A percentile compares a stretch with the other conserved stretches of the same genome.
These are phyloP conservation scores for Manduca sexta DNA, from an alignment of 1,140 invertebrate genomes.

Conservation along the genomic window DNA sequence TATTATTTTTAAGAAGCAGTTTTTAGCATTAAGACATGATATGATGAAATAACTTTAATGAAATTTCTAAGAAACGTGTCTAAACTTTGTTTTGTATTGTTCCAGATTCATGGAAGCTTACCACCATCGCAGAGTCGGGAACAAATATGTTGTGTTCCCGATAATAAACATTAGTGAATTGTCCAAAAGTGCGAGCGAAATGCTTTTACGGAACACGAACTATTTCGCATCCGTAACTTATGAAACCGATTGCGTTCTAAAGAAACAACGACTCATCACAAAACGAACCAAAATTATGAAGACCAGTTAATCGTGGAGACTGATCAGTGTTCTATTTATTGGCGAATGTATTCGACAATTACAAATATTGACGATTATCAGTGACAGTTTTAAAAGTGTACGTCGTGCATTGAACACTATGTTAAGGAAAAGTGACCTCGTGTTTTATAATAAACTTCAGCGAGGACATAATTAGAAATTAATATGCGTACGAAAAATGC, in stretches of 20 bases:
- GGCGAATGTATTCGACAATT: conserved; percentile 11
- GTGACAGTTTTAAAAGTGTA: conserved; percentile 28
- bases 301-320: conserved; percentile 41
- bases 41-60: too few relatives aligned
- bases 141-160: background rate
- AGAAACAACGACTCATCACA: conserved; percentile 35
- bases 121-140: background rate
- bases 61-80: too few relatives aligned
- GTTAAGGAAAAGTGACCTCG: conserved; percentile 35
- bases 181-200: background rate
- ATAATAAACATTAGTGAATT: background rate
- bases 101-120: conserved; percentile 7
- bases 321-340: conserved; percentile 43
- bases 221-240: too few relatives aligned
- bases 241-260: background rate
- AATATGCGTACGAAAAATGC: background rate
- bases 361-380: conserved; percentile 20
- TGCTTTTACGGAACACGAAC: background rate
- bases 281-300: conserved; percentile 28
- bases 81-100: conserved; percentile 5
- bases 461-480: background rate
- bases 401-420: conserved; percentile 30
- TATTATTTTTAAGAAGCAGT: too few relatives aligned
- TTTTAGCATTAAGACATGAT: too few relatives aligned
- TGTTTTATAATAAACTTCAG: conserved; percentile 8